Base-by-base conservation (phyloP, 2,888 invertebrate species). In the Agrochola circellaris region DNA sequence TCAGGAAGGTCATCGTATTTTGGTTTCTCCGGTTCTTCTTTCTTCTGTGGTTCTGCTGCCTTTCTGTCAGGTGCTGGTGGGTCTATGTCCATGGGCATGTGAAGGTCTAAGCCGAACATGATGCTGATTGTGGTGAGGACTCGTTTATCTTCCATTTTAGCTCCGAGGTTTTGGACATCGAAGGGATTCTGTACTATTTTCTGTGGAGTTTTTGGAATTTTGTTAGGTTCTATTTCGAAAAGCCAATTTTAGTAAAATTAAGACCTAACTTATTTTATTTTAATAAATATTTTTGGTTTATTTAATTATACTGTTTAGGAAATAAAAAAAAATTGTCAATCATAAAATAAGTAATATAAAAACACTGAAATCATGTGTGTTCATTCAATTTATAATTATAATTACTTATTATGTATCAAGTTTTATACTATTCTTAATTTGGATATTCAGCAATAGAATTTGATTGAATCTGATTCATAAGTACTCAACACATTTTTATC, bases 101-200 rank as follows among this genome's bases (percentile, higher is more conserved):
- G 81, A 91, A 90, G 97, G 87, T 97, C 97, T 20, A 98, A 87
- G 26, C 98, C 98, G 30, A 98, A 94, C 83, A 98, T 94, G 17
- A 98, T 98, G 88, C 97, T 97, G 7, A 98, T 94, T 1, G 98
- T 98, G 8, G 97, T 97, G 70, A 98, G 93, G 51, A 98, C 94
- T 87, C 98, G 95, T 51, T 97, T 97, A 91, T 98, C 98, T 84
- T 97, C 97, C 81, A 98, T 96, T 70, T 94, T 93, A 1, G 95
- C 93, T 20, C 92, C 90, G 64, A 94, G 78, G 26, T 86, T 88
- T 88, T 97, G 91, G 72, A 96, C 93, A 77, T 97, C 97, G 60
- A 94, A 93, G 0, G 98, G 98, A 93, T 98, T 98, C n/a, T 94
- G 91, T 90, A 97, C 97, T 79, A 97, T 94, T 90, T 97, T 97